phyloP scores from a whole-genome alignment of 2,797 vertebrate genomes.

The Cetoscarus ocellatus region DNA sequence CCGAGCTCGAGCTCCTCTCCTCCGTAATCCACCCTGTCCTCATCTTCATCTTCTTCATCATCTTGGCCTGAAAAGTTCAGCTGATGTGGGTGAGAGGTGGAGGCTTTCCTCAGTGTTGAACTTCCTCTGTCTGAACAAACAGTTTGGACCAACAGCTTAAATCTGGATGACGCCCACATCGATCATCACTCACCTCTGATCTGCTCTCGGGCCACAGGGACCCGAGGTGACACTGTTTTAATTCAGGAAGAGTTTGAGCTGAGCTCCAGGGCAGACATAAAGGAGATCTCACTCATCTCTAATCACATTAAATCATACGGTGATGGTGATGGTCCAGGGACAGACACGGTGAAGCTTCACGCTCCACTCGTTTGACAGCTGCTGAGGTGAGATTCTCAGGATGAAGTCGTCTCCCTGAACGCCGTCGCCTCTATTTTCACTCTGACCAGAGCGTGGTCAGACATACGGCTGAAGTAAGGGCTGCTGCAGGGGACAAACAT shows the following conservation, averaged over 20 bases:
- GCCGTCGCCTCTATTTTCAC: slow-evolving; percentile 73
- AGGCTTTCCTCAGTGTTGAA: no score
- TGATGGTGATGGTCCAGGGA: slow-evolving; percentile 40
- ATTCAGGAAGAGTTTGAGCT: slow-evolving; percentile 13
- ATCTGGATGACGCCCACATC: not conserved
- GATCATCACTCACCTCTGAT: slow-evolving; percentile 18
- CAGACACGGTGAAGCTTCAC: slow-evolving; percentile 39
- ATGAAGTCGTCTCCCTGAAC: slow-evolving; percentile 74
- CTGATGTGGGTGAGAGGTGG: no score
- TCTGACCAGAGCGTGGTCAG: slow-evolving; percentile 67
- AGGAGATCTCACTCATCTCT: slow-evolving; percentile 23
- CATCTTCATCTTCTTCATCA: no score
- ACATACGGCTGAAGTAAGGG: slow-evolving; percentile 72
- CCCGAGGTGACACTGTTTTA: slow-evolving; percentile 33
- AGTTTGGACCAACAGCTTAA: no score
- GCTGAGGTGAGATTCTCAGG: slow-evolving; percentile 75
- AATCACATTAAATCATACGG: slow-evolving; percentile 13
- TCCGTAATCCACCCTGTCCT: no score
- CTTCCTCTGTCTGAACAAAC: no score
- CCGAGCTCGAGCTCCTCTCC: no score
- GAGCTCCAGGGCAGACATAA: slow-evolving; percentile 30
- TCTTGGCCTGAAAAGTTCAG: no score
- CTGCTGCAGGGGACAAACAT: slow-evolving; percentile 73
- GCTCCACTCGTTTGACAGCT: slow-evolving; percentile 68
- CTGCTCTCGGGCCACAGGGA: slow-evolving; percentile 17